Evolutionary conservation across 2,797 vertebrate genomes (phyloP), one percentile per base, ranked within the genome.

Genomic region (Anisognathus igniventris): DNA sequence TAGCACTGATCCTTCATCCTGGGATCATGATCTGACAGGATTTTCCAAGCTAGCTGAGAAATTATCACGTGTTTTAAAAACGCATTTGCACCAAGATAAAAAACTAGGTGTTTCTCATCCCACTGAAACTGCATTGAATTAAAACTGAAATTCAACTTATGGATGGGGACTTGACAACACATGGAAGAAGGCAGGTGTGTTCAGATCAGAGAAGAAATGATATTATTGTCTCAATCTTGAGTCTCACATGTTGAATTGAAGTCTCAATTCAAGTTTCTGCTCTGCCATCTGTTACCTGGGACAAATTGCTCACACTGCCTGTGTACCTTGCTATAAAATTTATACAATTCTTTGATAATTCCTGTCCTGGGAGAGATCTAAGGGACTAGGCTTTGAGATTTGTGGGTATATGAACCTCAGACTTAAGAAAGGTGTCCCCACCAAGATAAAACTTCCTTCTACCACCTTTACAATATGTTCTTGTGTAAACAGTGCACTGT

Each of bases 401-500:
- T 75, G 27, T 61, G 30, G 9, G 10, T 58, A 5, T 30, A 37
- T 9, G 23, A 81, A 51, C 14, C 30, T 53, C 54, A 83, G 28
- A 66, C 71, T 50, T 78, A 58, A 53, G 14, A 51, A 65, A 78
- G 61, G 16, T 1, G 3, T 70, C 78, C 37, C 33, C 64, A 81
- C 39, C 23, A 66, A 42, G 40, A 30, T 9, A 66, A 92, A 88
- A 70, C 39, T 60, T 95, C 81, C 64, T 75, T 66, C 42, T 78
- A 24, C 31, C 9, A 45, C 33, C 20, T 64, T 64, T 70, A 51
- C 66, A 77, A 14, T 35, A 40, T 15, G 3, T 56, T 92, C 64
- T 33, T 66, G 20, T 81, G 62, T 75, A 57, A 91, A 88, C 27
- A 81, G 37, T 10, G 7, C 21, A 18, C 24, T 21, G 9, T 81